phyloP scores from a whole-genome alignment of 2,888 invertebrate species.

The Drosophila robusta region DNA sequence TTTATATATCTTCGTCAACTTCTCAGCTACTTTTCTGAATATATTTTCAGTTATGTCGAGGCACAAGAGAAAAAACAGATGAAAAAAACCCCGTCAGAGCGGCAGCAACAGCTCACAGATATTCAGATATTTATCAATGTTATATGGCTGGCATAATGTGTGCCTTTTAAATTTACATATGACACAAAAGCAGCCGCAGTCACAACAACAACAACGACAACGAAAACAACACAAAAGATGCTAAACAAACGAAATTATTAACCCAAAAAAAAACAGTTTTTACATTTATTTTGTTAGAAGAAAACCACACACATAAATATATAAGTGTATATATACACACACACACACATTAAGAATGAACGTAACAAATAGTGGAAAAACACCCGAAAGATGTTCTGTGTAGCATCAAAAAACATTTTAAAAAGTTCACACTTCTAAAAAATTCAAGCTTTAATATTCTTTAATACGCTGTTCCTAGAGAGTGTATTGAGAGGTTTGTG shows the following conservation, averaged over 20 bases:
- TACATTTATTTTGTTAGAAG: slow-evolving; percentile 21
- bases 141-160: slow-evolving; percentile 37
- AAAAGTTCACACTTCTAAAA: slow-evolving; percentile 1
- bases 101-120: background rate
- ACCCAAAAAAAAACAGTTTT: slow-evolving; percentile 43
- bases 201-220: slow-evolving; percentile 27
- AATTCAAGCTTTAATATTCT: no score
- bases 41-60: slow-evolving; percentile 7
- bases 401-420: background rate
- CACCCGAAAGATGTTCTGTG: slow-evolving; percentile 6
- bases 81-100: slow-evolving; percentile 7
- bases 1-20: slow-evolving; percentile 19
- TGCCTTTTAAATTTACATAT: slow-evolving; percentile 66
- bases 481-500: no score
- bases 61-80: slow-evolving; percentile 7
- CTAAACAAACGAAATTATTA: slow-evolving; percentile 58
- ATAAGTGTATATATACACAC: slow-evolving; percentile 1
- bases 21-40: background rate
- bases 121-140: slow-evolving; percentile 42
- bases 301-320: slow-evolving; percentile 5
- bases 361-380: slow-evolving; percentile 24
- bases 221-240: slow-evolving; percentile 33
- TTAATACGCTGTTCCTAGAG: no score
- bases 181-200: slow-evolving; percentile 50
- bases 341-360: slow-evolving; percentile 1